Conservation (phyloP, 2,113 vertebrate genomes). For the Hystrix cristata region DNA sequence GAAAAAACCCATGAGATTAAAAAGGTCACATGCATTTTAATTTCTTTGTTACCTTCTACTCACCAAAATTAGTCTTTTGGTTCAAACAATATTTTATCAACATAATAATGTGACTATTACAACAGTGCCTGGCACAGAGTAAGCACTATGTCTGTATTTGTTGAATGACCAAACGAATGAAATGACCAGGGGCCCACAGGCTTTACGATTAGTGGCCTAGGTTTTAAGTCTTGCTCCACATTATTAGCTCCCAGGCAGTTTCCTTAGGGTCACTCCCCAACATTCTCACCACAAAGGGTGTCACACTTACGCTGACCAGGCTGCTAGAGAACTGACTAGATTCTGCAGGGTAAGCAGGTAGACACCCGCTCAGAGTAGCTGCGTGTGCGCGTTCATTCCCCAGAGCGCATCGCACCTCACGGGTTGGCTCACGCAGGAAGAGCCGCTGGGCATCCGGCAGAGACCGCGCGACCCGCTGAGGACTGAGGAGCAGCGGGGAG, state of each 20-base stretch:
- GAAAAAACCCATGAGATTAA: slow-evolving; percentile 2
- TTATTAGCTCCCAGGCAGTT: neutral
- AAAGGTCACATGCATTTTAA: neutral
- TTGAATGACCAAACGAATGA: neutral
- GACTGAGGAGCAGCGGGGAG: neutral
- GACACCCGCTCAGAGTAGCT: neutral
- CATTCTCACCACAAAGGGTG: neutral
- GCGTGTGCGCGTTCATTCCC: rapidly evolving
- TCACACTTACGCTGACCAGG: neutral
- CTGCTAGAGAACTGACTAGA: neutral
- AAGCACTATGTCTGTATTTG: neutral
- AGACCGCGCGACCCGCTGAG: neutral
- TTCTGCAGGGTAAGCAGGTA: neutral
- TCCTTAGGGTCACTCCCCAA: neutral
- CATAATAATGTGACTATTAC: neutral
- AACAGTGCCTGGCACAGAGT: neutral
- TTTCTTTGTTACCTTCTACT: neutral
- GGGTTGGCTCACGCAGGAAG: neutral
- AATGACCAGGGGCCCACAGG: neutral
- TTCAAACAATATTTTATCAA: slow-evolving; percentile 19
- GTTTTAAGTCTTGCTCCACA: neutral
- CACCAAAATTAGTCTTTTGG: neutral
- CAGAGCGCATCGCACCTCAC: neutral
- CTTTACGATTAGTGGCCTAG: neutral
- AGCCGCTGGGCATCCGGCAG: neutral